A percentile compares a stretch with the other conserved stretches of the same genome.
Evolutionary conservation across 2,888 invertebrate species (phyloP).

Genomic region (Fissipunctia ypsillon): DNA sequence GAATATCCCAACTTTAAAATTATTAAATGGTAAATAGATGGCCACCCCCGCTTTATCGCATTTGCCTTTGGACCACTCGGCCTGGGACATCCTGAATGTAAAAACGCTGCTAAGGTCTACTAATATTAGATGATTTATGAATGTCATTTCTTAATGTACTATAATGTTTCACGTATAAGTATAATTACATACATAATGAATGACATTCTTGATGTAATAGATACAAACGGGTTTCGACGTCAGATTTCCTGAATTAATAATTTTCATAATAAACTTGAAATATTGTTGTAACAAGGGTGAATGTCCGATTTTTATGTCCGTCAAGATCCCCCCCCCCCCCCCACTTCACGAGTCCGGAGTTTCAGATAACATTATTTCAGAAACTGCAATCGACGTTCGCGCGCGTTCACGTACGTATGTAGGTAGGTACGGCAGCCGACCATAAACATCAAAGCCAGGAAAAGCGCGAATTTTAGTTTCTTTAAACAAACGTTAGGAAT

Average conservation of each 20-base stretch:
- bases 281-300: conserved; percentile 64
- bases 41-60: too few relatives aligned
- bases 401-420: conserved; percentile 56
- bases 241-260: conserved; percentile 57
- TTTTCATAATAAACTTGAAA: conserved; percentile 46
- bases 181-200: conserved; percentile 10
- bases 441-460: conserved; percentile 48
- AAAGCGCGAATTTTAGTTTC: conserved; percentile 25
- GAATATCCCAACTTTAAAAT: too few relatives aligned
- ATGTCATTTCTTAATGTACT: too few relatives aligned
- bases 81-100: too few relatives aligned
- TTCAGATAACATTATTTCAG: conserved; percentile 32
- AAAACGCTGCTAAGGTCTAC: too few relatives aligned
- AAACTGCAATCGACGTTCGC: conserved; percentile 36
- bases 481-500: conserved; percentile 38
- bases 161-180: too few relatives aligned
- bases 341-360: background rate
- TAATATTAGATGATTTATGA: background rate
- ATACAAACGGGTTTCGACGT: conserved; percentile 42
- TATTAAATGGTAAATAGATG: too few relatives aligned
- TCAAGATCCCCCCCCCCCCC: conserved; percentile 5
- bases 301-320: conserved; percentile 67
- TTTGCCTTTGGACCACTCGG: too few relatives aligned
- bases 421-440: conserved; percentile 28
- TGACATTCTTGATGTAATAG: conserved; percentile 20